These are phyloP conservation scores for Nemopilema nomurai DNA, from an alignment of 30 jellyfish, hydroid and myxozoan species.

Conservation along the genomic window DNA sequence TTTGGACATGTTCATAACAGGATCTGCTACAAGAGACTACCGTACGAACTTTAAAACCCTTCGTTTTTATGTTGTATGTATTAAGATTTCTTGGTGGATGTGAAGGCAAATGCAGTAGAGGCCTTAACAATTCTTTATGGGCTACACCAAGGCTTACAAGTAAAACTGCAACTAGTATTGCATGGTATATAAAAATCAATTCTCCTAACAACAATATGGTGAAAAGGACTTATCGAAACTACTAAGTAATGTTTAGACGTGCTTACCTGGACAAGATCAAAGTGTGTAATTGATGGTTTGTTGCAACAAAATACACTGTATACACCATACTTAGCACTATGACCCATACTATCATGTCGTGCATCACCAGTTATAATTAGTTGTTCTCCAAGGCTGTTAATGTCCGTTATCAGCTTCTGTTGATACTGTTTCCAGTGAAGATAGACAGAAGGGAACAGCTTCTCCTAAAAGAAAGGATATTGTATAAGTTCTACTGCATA, in stretches of 20 bases:
- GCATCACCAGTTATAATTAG: neutral
- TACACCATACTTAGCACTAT: neutral
- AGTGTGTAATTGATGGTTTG: neutral
- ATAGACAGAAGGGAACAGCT: neutral
- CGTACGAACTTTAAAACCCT: too few species aligned
- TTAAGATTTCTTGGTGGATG: too few species aligned
- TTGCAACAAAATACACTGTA: neutral
- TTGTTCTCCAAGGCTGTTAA: too few species aligned
- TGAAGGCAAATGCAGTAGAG: neutral
- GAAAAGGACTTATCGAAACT: too few species aligned
- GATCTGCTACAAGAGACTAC: too few species aligned
- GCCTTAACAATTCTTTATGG: neutral
- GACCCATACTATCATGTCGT: neutral
- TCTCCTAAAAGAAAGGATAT: neutral
- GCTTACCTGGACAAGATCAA: neutral
- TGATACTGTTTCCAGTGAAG: neutral
- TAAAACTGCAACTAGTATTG: too few species aligned
- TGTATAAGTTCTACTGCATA: neutral
- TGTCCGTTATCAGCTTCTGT: neutral
- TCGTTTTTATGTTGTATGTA: too few species aligned
- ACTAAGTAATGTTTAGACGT: too few species aligned
- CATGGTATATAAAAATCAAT: too few species aligned
- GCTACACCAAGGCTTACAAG: neutral
- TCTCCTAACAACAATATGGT: too few species aligned
- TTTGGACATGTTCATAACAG: too few species aligned